Evolutionary conservation across 1,140 invertebrate genomes (phyloP), one percentile per base, ranked within the genome.

Genomic region (Batillaria attramentaria): DNA sequence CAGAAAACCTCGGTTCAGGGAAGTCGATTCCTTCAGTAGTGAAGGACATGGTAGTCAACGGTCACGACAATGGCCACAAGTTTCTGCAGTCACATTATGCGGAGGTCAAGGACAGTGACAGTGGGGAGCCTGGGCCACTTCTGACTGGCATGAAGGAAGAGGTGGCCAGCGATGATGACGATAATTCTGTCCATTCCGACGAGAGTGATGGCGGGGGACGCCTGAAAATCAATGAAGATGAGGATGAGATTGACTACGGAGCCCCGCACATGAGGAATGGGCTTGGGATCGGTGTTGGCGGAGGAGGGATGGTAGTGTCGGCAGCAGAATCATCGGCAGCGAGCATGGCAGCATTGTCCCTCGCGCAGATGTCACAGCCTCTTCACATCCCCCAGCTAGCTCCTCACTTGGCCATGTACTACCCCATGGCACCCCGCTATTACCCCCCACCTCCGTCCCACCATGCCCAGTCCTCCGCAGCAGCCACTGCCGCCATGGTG

Each of bases 371-470:
- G 83, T 77, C 77, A 0, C 82, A 85, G 66, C 85, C 85, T 31
- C 81, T 89, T 41, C 88, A 87, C 81, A 86, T 89, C 77, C 88
- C 86, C 41, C 87, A 87, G 78, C 84, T 88, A 46, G 83, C 85
- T 20, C 85, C 87, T 75, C 33, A 75, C 31, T 79, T 89, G 62
- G 87, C 87, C 72, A 88, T 90, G 87, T 87, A 88, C 62, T 87
- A 88, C 77, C 86, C 86, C 46, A 83, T 88, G 81, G 87, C 88
- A 80, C 84, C 85, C 68, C 85, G 86, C 70, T 89, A 86, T 69
- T 85, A 86, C 81, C 83, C 78, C 81, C 41, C 75, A n/a, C 10
- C 66, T 50, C 46, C 73, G 57, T 54, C 28, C 75, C n/a, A 73
- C 76, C 66, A 68, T 50, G 18, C 24, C 42, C 65, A 75, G 82